phyloP scores from a whole-genome alignment of 2,797 vertebrate species.

The Sparidentex hasta region DNA sequence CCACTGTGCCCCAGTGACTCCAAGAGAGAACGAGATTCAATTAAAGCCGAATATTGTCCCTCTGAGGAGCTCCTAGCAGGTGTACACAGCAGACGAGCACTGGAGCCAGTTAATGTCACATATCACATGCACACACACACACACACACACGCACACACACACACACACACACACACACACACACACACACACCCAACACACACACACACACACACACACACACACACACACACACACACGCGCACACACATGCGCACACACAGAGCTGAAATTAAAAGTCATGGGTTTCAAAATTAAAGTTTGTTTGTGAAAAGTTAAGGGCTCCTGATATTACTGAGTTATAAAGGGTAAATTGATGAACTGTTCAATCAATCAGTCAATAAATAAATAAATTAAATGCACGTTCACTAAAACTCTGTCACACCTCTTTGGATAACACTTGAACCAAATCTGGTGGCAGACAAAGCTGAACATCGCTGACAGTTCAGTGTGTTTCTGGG shows the following conservation, averaged over 20 bases:
- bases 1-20: conserved; percentile 31
- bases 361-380: not conserved
- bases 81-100: conserved; percentile 61
- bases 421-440: conserved; percentile 36
- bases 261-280: conserved; percentile 31
- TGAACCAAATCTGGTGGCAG: conserved; percentile 22
- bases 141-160: no score
- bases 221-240: not conserved
- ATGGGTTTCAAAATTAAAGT: not conserved
- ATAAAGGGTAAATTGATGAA: not conserved
- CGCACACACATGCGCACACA: not conserved
- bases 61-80: conserved; percentile 57
- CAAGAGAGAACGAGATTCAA: conserved; percentile 62
- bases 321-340: not conserved
- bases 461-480: conserved; percentile 34
- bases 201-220: not conserved
- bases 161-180: no score
- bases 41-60: conserved; percentile 67
- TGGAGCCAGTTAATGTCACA: conserved; percentile 42
- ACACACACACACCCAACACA: no score
- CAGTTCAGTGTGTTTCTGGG: conserved; percentile 34
- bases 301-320: not conserved
- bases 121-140: not conserved
- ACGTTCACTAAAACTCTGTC: not conserved
- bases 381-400: not conserved